Evolutionary conservation across 1,140 invertebrate genomes (phyloP), one percentile per base, ranked within the genome.

Genomic region (Oncopeltus fasciatus): DNA sequence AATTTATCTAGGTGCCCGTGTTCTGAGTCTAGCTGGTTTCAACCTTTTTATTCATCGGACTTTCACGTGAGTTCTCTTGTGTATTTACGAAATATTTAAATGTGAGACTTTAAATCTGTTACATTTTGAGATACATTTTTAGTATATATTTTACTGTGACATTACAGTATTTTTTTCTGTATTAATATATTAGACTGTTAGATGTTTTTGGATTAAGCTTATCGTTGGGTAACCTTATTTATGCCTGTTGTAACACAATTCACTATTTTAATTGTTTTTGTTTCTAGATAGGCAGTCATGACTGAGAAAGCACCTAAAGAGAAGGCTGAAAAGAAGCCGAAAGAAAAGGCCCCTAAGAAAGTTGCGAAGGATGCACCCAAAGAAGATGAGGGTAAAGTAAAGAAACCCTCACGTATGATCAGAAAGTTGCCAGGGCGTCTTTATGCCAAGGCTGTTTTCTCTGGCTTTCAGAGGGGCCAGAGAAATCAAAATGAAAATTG

Each of bases 401-500:
- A 67, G 31, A 60, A 62, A 38, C 18, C 64, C 8, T 66, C 53
- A 46, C 38, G 64, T 18, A 68, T 66, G 63, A 66, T 68, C 38
- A 83, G 80, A 62, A 83, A 78, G 66, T 78, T 83, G 60, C 86
- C 88, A 70, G 88, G 88, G 60, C 81, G 93, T 69, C 79, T 98
- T 18, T 98, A 97, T 71, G 92, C 92, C 20, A 97, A 97, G 76
- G 95, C 92, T 29, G 88, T 98, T 20, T 99, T 99, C 77, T 95
- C 94, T 69, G 96, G 96, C 57, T 99, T 93, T 80, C 96, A 95
- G 75, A 83, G 97, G 70, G 95, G 95, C 65, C 82, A 95, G 20
- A 83, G 95, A 66, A 98, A 98, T 72, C 97, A 99, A 76, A 88
- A 95, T 74, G 96, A 98, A 77, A 92, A 95, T 76, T 98, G 95